Conservation (phyloP, 2,797 vertebrate species). For the Chiroxiphia lanceolata region DNA sequence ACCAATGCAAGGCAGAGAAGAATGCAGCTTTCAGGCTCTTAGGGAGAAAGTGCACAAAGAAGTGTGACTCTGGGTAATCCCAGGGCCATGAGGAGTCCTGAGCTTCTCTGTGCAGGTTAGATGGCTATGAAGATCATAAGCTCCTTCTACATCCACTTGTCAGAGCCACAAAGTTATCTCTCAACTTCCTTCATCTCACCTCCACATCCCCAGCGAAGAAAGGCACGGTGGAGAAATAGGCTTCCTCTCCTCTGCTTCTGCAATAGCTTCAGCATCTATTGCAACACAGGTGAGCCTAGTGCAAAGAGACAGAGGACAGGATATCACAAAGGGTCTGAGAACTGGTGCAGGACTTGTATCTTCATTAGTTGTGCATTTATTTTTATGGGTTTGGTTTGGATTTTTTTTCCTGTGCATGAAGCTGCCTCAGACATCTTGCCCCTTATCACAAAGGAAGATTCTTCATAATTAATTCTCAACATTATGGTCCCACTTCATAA, state of each 20-base stretch:
- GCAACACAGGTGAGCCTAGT: neutral
- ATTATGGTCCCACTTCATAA: slow-evolving; percentile 21
- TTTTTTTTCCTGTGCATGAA: neutral
- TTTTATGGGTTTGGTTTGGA: neutral
- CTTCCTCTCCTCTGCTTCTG: neutral
- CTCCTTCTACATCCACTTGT: neutral
- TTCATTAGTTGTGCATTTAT: neutral
- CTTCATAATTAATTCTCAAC: slow-evolving; percentile 34
- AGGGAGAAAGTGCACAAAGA: neutral
- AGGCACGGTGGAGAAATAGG: neutral
- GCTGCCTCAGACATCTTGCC: neutral
- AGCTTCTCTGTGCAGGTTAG: neutral
- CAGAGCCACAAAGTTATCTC: neutral
- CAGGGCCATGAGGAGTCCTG: neutral
- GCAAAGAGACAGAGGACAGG: neutral
- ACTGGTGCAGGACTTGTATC: neutral
- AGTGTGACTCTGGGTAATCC: neutral
- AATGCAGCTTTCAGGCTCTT: neutral
- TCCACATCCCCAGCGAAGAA: accelerated
- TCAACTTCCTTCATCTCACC: neutral
- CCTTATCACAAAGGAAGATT: neutral
- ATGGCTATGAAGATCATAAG: neutral
- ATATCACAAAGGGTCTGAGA: neutral
- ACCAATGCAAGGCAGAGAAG: neutral
- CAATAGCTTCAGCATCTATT: neutral